Percentiles rank a stretch among this genome's conserved stretches.
Evolutionary conservation across 2,888 invertebrate species (phyloP).

Genomic region (Tyria jacobaeae): DNA sequence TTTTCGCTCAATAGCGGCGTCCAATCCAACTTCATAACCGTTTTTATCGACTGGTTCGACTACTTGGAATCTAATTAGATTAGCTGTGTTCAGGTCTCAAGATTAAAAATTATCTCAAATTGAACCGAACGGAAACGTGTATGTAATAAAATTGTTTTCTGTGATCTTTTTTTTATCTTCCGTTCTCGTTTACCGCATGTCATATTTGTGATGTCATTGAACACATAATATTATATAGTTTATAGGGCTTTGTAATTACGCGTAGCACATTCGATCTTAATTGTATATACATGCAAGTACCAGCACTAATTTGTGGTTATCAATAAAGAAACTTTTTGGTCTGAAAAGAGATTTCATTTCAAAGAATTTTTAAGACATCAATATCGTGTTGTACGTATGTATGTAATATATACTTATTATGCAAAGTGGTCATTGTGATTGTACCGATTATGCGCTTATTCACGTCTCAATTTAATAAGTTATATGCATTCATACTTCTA

Average conservation of each 20-base stretch:
- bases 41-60: conserved; percentile 68
- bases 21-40: conserved; percentile 63
- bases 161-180: conserved; percentile 69
- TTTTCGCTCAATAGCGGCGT: conserved; percentile 59
- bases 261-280: conserved; percentile 1
- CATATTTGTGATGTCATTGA: conserved; percentile 66
- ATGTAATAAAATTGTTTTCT: conserved; percentile 74
- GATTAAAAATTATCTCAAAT: conserved; percentile 72
- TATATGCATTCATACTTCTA: conserved; percentile 57
- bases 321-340: background rate
- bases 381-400: too few relatives aligned
- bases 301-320: background rate
- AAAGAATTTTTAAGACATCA: too few relatives aligned
- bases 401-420: conserved; percentile 5
- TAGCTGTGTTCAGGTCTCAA: conserved; percentile 63
- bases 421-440: conserved; percentile 10
- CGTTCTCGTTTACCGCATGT: conserved; percentile 67
- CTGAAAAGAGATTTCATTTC: background rate
- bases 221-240: conserved; percentile 53
- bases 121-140: conserved; percentile 73
- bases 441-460: conserved; percentile 54
- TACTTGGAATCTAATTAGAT: conserved; percentile 73
- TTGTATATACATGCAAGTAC: background rate
- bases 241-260: conserved; percentile 22
- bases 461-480: conserved; percentile 72